Evolutionary conservation across 2,797 vertebrate species (phyloP), one percentile per base, ranked within the genome.

Genomic region (Antennarius maculatus): DNA sequence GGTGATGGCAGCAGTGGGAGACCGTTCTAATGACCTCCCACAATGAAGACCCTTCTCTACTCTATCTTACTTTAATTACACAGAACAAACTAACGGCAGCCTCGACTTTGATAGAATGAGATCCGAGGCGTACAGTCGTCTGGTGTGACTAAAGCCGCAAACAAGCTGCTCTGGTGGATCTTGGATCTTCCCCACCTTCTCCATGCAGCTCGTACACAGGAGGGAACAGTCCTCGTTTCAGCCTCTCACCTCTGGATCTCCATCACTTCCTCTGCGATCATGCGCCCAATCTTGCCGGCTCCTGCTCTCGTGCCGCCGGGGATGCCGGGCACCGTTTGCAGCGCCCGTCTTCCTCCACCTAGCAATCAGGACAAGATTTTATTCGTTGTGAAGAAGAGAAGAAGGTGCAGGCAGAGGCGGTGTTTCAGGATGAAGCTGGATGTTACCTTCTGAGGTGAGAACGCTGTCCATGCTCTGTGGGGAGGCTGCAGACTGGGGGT

Each of bases 261-360:
- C 97, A 99, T 98, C 85, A 98, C 96, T 86, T 99, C 97, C 81
- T 99, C 98, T 3, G 97, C 98, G 51, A 99, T 99, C 97, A 98
- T 99, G 62, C 97, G 95, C n/a, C 98, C 98, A 42, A 99, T 98
- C 92, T 99, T 99, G 45, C 97, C 98, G 1, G 97, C 98, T 71
- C 97, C 98, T 0, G 97, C 95, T 87, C 96, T 94, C 1, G 98
- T 99, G 69, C 97, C 98, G 4, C 97, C 98, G 3, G 97, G 97
- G 88, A 98, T 97, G 63, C 98, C 97, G 1, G 98, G 98, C 48
- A 99, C 96, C 6, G 94, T 94, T 80, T 97, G 96, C 75, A 97
- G 92, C 17, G 92, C 92, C 68, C 96, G 94, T 85, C 96, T 95
- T 5, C 95, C 95, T 54, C 94, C 96, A 64, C 96, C 97, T 97